Conservation (phyloP, 2,888 invertebrate species). For the Luffia ferchaultella region DNA sequence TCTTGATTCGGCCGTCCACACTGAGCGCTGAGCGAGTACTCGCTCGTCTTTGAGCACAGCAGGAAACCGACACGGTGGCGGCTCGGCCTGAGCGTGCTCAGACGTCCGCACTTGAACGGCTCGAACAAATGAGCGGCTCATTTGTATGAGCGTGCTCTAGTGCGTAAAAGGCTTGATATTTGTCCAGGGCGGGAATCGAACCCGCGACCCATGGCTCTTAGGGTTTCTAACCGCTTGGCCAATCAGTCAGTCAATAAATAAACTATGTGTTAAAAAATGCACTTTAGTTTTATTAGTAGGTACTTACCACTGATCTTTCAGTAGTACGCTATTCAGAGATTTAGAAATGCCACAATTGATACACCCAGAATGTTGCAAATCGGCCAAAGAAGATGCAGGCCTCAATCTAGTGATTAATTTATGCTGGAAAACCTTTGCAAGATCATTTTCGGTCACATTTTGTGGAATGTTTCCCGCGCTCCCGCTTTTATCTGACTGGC, state of each 20-base stretch:
- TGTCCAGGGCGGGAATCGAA: too few relatives aligned
- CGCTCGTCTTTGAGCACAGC: too few relatives aligned
- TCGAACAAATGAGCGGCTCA: too few relatives aligned
- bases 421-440: constrained; percentile 28
- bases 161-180: too few relatives aligned
- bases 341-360: constrained; percentile 28
- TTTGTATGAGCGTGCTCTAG: too few relatives aligned
- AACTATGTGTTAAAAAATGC: background rate
- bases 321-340: constrained; percentile 34
- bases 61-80: too few relatives aligned
- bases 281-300: background rate
- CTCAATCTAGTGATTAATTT: constrained; percentile 38
- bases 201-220: too few relatives aligned
- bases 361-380: constrained; percentile 29
- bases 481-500: constrained; percentile 21
- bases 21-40: too few relatives aligned
- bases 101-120: too few relatives aligned
- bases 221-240: background rate
- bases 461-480: constrained; percentile 18
- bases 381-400: constrained; percentile 43
- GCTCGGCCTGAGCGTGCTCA: too few relatives aligned
- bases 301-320: constrained; percentile 23
- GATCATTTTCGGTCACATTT: constrained; percentile 24
- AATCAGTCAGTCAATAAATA: too few relatives aligned
- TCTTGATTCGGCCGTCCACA: too few relatives aligned